Evolutionary conservation across 1,140 invertebrate genomes (phyloP).

Genomic region (Nylanderia fulva): DNA sequence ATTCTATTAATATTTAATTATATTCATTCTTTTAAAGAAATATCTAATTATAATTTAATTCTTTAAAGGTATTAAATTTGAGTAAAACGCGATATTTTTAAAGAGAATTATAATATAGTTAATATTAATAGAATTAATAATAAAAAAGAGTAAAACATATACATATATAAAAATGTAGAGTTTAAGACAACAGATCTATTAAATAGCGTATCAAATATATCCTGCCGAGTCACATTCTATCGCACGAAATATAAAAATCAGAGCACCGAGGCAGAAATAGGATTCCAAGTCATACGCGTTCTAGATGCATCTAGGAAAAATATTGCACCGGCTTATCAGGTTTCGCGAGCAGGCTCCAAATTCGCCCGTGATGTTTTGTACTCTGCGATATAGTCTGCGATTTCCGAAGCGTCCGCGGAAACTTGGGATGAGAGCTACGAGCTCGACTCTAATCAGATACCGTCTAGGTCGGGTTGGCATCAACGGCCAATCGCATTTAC

Average conservation of each 20-base stretch:
- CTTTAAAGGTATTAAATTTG: background rate
- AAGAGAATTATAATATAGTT: no score
- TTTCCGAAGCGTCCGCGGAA: slow-evolving; percentile 65
- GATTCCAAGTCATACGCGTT: slow-evolving; percentile 33
- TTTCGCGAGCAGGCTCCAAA: slow-evolving; percentile 45
- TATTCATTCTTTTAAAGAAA: background rate
- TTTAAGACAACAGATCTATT: slow-evolving; percentile 13
- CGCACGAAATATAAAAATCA: slow-evolving; percentile 53
- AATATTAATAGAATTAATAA: no score
- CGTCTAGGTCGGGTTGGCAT: slow-evolving; percentile 66
- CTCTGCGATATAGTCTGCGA: slow-evolving; percentile 53
- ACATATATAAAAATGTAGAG: background rate
- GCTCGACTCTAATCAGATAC: slow-evolving; percentile 69
- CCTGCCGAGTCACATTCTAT: slow-evolving; percentile 13
- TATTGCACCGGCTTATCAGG: slow-evolving; percentile 50
- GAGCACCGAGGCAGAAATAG: slow-evolving; percentile 29
- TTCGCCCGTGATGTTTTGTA: slow-evolving; percentile 49
- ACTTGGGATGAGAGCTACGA: slow-evolving; percentile 51
- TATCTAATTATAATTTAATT: background rate
- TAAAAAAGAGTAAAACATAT: no score
- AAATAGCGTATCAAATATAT: slow-evolving; percentile 37
- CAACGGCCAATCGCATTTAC: slow-evolving; percentile 70
- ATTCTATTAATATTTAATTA: background rate
- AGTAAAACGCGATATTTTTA: no score
- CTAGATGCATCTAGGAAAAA: slow-evolving; percentile 51